Evolutionary conservation across 1,140 invertebrate species (phyloP).

Genomic region (Metaphire vulgaris): DNA sequence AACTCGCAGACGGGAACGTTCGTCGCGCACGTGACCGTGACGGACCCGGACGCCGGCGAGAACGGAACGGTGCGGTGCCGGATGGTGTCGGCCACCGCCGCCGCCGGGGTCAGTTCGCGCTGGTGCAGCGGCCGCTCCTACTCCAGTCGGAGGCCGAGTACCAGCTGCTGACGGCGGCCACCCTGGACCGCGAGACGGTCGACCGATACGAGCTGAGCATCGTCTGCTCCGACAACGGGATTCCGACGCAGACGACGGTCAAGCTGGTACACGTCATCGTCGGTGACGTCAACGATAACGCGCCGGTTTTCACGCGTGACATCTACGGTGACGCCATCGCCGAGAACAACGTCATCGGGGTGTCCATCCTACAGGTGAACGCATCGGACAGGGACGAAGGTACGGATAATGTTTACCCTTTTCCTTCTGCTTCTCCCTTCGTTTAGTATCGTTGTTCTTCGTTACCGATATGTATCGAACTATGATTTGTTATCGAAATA

Average conservation of each 20-base stretch:
- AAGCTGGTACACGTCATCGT: constrained; percentile 14
- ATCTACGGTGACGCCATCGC: constrained; percentile 31
- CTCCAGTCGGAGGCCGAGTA: constrained; percentile 7
- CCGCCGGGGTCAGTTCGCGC: constrained; percentile 21
- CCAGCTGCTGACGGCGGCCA: constrained; percentile 8
- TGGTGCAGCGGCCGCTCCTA: constrained; percentile 3
- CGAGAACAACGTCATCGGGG: constrained; percentile 32
- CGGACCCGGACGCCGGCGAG: constrained; percentile 77
- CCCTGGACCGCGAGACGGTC: constrained; percentile 11
- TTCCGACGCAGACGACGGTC: constrained; percentile 6
- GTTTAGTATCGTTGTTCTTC: no score
- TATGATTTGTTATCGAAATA: no score
- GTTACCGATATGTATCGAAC: no score
- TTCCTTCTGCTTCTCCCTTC: constrained; percentile 27
- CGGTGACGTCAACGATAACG: constrained; percentile 34
- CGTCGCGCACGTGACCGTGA: constrained; percentile 81
- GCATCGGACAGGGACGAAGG: constrained; percentile 33
- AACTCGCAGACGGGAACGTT: constrained; percentile 80
- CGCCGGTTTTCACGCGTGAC: constrained; percentile 34
- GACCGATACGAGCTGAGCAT: constrained; percentile 5
- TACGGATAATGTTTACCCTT: constrained; percentile 20
- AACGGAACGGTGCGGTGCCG: constrained; percentile 63
- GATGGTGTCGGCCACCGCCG: no score
- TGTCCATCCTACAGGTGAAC: constrained; percentile 31
- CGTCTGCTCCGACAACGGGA: constrained; percentile 13